Conservation (phyloP, 2,888 invertebrate genomes). For the Nemapogon koenigi region DNA sequence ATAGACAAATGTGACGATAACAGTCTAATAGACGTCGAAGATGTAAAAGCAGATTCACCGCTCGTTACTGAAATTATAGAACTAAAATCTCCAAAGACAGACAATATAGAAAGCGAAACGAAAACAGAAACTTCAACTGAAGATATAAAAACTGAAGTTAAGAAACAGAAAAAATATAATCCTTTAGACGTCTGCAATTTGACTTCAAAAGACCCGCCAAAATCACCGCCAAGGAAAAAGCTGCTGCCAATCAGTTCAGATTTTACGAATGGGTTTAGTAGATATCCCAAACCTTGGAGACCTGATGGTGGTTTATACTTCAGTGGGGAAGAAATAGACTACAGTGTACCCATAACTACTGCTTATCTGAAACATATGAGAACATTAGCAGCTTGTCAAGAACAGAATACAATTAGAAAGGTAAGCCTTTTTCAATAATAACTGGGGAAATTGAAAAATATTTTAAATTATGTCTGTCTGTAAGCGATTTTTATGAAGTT, state of each 20-base stretch:
- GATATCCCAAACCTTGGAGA: constrained; percentile 68
- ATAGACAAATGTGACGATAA: constrained; percentile 50
- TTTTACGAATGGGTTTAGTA: constrained; percentile 39
- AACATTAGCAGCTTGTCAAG: constrained; percentile 62
- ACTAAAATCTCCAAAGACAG: constrained; percentile 17
- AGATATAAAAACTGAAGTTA: constrained; percentile 36
- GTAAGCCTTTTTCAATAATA: constrained; percentile 25
- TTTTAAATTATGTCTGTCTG: too few species aligned
- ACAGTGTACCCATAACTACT: constrained; percentile 88
- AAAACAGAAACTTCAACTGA: constrained; percentile 33
- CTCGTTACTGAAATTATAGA: constrained; percentile 1
- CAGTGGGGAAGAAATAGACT: constrained; percentile 70
- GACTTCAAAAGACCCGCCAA: constrained; percentile 67
- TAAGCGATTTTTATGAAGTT: too few species aligned
- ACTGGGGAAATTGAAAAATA: too few species aligned
- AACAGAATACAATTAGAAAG: constrained; percentile 41
- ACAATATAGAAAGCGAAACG: constrained; percentile 28
- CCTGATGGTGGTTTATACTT: constrained; percentile 50
- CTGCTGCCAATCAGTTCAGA: constrained; percentile 39
- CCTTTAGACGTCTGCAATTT: constrained; percentile 70
- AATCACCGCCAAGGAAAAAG: constrained; percentile 58
- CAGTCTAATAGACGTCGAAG: constrained; percentile 57
- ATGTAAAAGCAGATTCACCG: constrained; percentile 43
- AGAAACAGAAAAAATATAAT: constrained; percentile 57
- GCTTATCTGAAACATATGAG: constrained; percentile 87